Base-by-base conservation (phyloP, 2,797 vertebrate genomes). In the Lithobates sylvaticus region DNA sequence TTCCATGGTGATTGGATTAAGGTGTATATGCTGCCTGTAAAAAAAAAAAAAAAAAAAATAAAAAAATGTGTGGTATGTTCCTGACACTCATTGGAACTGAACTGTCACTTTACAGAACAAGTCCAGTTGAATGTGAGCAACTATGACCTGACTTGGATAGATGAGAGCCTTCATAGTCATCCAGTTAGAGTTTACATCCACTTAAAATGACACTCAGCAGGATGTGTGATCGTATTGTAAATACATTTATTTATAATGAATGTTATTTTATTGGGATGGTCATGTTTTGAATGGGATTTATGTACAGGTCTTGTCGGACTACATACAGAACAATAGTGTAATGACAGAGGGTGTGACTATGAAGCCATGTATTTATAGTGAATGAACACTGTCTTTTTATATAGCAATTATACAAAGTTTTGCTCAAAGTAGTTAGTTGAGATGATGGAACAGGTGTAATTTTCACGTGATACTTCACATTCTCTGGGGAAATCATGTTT, bases 331-430 rank as follows among this genome's bases (percentile, higher is more conserved):
- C 78, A 69, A 6, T 18, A 39, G 47, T 61, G 68, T 81, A 71
- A 32, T 54, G 15, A 13, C 39, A 65, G 39, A 50, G 72, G 78
- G 84, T 82, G 84, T 82, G 72, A 61, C 84, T 76, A n/a, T 27
- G 61, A 78, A 78, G 58, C 77, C 44, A 65, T 32, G 50, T 68
- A 80, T 80, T 70, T 73, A 47, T 65, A 65, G 29, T 54, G 12
- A 10, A 61, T 29, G 70, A 65, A 67, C 74, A 61, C 67, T 50
- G 44, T 47, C 65, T 39, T 39, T 39, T 77, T 23, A 80, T 29
- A 50, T 34, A 13, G 69, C 3, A 50, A 72, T 81, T 72, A 81
- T 61, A 69, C 72, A 81, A 81, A 23, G 3, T 39, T 26, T 50
- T 32, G 21, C 9, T 10, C 23, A 18, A 26, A 34, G 68, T 69